Conservation (phyloP, 1,140 invertebrate genomes). For the Drosophila hydei region DNA sequence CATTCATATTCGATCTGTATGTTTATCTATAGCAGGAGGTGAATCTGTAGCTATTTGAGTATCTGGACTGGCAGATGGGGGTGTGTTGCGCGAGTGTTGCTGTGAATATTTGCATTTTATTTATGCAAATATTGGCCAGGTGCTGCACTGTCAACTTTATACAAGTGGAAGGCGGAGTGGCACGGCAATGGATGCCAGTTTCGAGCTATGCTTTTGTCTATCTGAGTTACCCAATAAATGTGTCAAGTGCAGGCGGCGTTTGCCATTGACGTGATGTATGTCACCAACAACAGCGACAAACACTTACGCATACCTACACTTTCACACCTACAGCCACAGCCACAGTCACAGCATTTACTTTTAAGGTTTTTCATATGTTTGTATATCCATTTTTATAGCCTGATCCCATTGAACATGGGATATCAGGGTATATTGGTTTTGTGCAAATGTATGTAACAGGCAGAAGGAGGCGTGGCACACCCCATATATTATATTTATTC, state of each 20-base stretch:
- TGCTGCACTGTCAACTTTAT: slow-evolving; percentile 41
- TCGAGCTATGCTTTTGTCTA: slow-evolving; percentile 74
- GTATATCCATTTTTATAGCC: too few relatives aligned
- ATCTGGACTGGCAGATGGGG: background rate
- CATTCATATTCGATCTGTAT: too few relatives aligned
- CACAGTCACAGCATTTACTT: slow-evolving; percentile 29
- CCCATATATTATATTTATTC: too few relatives aligned
- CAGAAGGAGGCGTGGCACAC: too few relatives aligned
- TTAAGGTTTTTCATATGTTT: slow-evolving; percentile 19
- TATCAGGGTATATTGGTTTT: too few relatives aligned
- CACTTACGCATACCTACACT: slow-evolving; percentile 11
- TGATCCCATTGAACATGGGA: too few relatives aligned
- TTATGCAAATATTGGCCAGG: slow-evolving; percentile 32
- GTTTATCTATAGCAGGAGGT: too few relatives aligned
- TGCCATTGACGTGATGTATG: slow-evolving; percentile 73
- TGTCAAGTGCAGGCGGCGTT: slow-evolving; percentile 76
- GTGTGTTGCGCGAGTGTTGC: background rate
- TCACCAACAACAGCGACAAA: slow-evolving; percentile 42
- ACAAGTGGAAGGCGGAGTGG: slow-evolving; percentile 19
- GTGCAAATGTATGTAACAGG: too few relatives aligned
- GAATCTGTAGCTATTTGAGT: background rate
- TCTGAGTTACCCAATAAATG: slow-evolving; percentile 73
- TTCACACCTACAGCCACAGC: slow-evolving; percentile 14
- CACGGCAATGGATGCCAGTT: slow-evolving; percentile 53
- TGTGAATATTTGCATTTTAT: slow-evolving; percentile 28